A percentile compares a stretch with the other conserved stretches of the same genome.
Evolutionary conservation across 2,797 vertebrate genomes (phyloP).

Genomic region (Miopithecus talapoin): DNA sequence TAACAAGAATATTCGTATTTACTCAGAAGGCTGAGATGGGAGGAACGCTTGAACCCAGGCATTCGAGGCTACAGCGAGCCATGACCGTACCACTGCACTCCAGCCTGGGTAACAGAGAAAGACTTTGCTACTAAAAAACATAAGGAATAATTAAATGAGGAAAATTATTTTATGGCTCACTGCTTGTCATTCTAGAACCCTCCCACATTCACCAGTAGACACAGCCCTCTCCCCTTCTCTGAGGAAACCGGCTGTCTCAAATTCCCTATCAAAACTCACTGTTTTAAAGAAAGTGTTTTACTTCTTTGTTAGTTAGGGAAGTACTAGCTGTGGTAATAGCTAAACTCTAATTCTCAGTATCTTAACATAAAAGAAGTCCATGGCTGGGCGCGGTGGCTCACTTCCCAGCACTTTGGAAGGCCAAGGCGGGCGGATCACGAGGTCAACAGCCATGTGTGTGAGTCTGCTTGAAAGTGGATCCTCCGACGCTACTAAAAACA

Average conservation of each 20-base stretch:
- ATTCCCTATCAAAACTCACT: constrained; percentile 23
- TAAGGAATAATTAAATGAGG: not conserved
- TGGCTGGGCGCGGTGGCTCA: not conserved
- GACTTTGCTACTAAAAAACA: not conserved
- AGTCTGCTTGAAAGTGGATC: no score
- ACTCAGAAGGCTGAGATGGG: not conserved
- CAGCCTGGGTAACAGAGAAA: not conserved
- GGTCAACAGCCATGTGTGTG: not conserved
- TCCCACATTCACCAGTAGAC: not conserved
- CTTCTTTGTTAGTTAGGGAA: not conserved
- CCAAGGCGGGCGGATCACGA: not conserved
- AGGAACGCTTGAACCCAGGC: not conserved
- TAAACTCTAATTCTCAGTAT: not conserved
- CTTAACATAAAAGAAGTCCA: not conserved
- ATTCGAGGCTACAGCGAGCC: not conserved
- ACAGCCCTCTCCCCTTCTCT: not conserved
- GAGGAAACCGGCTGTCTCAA: not conserved
- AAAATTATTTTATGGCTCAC: not conserved
- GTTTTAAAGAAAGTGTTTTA: not conserved
- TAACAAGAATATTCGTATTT: not conserved
- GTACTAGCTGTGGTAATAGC: not conserved
- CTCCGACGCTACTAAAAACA: not conserved
- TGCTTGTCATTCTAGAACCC: not conserved
- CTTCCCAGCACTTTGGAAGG: not conserved
- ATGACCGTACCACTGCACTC: not conserved